Conservation (phyloP, 2,113 vertebrate genomes). For the Oceanites oceanicus region DNA sequence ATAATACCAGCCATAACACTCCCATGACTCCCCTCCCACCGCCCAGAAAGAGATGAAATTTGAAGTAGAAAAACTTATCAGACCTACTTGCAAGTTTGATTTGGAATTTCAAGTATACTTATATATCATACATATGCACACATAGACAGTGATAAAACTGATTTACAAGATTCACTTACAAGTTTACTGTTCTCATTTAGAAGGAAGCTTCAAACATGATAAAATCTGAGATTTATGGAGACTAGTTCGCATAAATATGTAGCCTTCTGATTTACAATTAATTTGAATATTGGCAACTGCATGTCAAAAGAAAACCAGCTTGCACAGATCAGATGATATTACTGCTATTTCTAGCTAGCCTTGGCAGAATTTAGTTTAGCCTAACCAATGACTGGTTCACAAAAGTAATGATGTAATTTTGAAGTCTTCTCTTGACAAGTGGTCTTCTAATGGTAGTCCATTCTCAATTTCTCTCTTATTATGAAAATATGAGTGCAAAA, state of each 20-base stretch:
- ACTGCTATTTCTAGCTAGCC: neutral
- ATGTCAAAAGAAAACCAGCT: neutral
- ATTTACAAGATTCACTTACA: constrained; percentile 50
- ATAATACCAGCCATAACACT: neutral
- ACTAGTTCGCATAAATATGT: constrained; percentile 39
- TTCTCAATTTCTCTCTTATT: neutral
- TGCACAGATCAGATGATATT: neutral
- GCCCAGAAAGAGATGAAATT: neutral
- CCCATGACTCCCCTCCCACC: neutral
- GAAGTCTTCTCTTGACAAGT: neutral
- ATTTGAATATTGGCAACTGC: neutral
- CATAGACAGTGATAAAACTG: neutral
- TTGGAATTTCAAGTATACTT: constrained; percentile 27
- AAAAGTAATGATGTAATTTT: neutral
- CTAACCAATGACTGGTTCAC: neutral
- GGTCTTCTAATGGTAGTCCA: neutral
- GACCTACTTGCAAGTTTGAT: constrained; percentile 5
- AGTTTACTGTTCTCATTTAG: constrained; percentile 21
- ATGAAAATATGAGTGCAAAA: neutral
- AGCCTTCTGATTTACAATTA: neutral
- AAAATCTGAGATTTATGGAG: neutral
- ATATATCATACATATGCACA: neutral
- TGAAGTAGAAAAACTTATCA: neutral
- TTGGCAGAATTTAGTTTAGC: neutral
- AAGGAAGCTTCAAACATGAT: neutral